Base-by-base conservation (phyloP, 2,797 vertebrate genomes). In the Sebastes hopkinsi region DNA sequence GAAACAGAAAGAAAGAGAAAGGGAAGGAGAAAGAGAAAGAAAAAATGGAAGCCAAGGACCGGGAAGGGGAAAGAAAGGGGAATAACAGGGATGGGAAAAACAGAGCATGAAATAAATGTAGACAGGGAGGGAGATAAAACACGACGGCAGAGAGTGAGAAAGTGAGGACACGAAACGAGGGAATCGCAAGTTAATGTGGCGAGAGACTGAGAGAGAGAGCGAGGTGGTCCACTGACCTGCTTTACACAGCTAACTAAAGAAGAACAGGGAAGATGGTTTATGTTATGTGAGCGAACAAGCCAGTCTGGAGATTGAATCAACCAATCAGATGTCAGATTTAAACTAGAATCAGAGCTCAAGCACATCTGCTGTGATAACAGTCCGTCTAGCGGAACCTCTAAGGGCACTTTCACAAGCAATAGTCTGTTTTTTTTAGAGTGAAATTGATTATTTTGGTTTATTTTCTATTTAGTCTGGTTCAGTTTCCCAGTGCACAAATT, bases 161-260 rank as follows among this genome's bases (percentile, higher is more conserved):
- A 34, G 78, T 69, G 72, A 91, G 85, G 80, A 87, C 82, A 83
- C 4, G 60, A 65, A 86, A 75, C 52, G 12, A 68, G 88, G 82
- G 87, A 91, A 86, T 87, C 81, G 69, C 73, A 83, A 86, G 83
- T 81, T 83, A 85, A 90, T 86, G 76, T 71, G 69, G 69, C 4
- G 38, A 83, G 88, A 92, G 81, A 62, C 71, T 18, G 29, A 25
- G 61, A 34, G 68, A 60, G 62, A 72, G 65, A 56, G 72, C 38
- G 71, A 80, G 64, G 1, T 86, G 90, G 68, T 89, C 90, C 69
- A 92, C 90, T 93, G 92, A 94, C 92, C 93, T 87, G 89, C 70
- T 93, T 93, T 91, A 66, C 58, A 62, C 78, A 54, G 72, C 83
- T 83, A 90, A 89, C 81, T 82, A 82, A 60, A 84, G 74, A 73